Conservation (phyloP, 2,888 invertebrate genomes). For the Volucella zonaria region DNA sequence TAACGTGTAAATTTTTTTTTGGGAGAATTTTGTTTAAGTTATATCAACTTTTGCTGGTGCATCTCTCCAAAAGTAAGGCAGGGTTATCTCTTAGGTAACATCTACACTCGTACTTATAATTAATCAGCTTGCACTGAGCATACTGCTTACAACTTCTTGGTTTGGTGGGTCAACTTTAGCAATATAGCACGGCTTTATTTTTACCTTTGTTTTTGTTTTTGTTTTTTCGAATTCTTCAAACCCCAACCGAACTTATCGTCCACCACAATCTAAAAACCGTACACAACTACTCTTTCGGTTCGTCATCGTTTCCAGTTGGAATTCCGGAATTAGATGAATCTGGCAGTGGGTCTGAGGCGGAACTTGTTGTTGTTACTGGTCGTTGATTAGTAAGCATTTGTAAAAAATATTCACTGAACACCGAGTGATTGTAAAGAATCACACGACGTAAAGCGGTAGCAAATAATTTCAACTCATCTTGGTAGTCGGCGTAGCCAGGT, state of each 20-base stretch:
- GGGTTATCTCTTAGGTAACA: conserved; percentile 52
- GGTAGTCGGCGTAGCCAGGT: conserved; percentile 81
- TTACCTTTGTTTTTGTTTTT: conserved; percentile 23
- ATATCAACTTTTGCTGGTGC: conserved; percentile 30
- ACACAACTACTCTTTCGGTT: conserved; percentile 49
- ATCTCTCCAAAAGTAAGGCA: conserved; percentile 61
- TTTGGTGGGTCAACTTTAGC: conserved; percentile 51
- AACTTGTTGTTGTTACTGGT: conserved; percentile 40
- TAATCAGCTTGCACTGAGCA: conserved; percentile 26
- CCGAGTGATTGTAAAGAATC: conserved; percentile 82
- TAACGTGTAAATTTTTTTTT: not conserved
- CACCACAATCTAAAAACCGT: conserved; percentile 28
- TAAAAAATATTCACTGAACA: conserved; percentile 81
- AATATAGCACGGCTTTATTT: conserved; percentile 39
- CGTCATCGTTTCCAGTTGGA: conserved; percentile 21
- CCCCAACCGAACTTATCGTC: conserved; percentile 68
- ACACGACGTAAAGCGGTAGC: conserved; percentile 80
- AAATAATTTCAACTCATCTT: conserved; percentile 80
- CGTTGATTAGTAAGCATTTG: conserved; percentile 78
- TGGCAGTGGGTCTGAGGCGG: conserved; percentile 48
- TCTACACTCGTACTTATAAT: conserved; percentile 43
- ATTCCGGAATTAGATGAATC: not conserved
- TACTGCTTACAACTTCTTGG: conserved; percentile 49
- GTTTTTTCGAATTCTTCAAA: conserved; percentile 11
- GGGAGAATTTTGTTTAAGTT: conserved; percentile 18